Evolutionary conservation across 1,140 invertebrate species (phyloP).

Genomic region (Prorops nasuta): DNA sequence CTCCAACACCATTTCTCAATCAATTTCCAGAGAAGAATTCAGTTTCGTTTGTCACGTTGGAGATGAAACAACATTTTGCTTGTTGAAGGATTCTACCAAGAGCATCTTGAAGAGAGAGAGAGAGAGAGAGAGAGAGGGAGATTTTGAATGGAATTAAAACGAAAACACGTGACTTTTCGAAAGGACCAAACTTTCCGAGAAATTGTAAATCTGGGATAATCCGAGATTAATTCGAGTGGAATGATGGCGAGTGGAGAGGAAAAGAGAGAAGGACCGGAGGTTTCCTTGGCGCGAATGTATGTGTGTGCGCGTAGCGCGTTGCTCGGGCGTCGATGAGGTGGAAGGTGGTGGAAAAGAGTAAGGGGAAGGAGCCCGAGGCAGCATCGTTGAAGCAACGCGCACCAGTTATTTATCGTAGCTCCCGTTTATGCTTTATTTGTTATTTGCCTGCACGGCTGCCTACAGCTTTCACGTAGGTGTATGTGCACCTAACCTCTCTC

Average conservation of each 20-base stretch:
- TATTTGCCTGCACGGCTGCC: slow-evolving; percentile 29
- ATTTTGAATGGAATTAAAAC: slow-evolving; percentile 10
- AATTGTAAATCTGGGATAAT: too few relatives aligned
- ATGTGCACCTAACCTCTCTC: too few relatives aligned
- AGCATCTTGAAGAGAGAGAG: too few relatives aligned
- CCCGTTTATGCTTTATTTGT: slow-evolving; percentile 50
- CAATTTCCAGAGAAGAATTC: too few relatives aligned
- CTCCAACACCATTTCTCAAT: too few relatives aligned
- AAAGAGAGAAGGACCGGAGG: neutral
- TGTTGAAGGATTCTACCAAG: too few relatives aligned
- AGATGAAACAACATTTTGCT: too few relatives aligned
- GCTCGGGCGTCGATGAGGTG: neutral
- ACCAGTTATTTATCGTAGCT: slow-evolving; percentile 47
- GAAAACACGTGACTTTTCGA: slow-evolving; percentile 15
- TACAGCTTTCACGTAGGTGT: too few relatives aligned
- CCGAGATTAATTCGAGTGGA: too few relatives aligned
- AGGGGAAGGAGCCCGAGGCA: slow-evolving; percentile 15
- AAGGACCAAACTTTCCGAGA: too few relatives aligned
- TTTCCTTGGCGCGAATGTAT: neutral
- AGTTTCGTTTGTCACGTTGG: too few relatives aligned
- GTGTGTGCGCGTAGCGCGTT: neutral
- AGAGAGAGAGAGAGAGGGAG: slow-evolving; percentile 1
- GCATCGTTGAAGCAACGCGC: slow-evolving; percentile 8
- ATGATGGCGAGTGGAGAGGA: too few relatives aligned
- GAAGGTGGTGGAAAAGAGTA: neutral